Percentiles rank a stretch among this genome's conserved stretches.
Conservation (phyloP, 2,888 invertebrate genomes). For the Chelonus formosanus region DNA sequence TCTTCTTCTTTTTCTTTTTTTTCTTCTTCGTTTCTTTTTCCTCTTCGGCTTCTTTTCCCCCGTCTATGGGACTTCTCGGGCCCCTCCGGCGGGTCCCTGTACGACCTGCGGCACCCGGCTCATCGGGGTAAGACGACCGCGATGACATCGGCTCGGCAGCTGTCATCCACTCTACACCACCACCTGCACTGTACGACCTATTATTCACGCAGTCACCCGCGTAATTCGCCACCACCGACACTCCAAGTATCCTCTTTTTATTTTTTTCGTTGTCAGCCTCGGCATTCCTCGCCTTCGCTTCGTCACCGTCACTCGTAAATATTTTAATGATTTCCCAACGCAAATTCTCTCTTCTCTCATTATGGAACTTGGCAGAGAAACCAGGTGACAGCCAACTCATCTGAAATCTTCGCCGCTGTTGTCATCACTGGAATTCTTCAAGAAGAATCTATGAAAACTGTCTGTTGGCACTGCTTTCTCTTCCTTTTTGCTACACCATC, state of each 20-base stretch:
- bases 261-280: conserved; percentile 2
- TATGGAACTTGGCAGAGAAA: conserved; percentile 10
- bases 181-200: conserved; percentile 21
- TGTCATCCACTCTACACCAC: conserved; percentile 52
- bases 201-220: conserved; percentile 14
- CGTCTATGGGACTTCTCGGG: conserved; percentile 35
- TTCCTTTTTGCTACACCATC: too few relatives aligned
- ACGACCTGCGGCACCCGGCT: conserved; percentile 54
- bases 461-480: too few relatives aligned
- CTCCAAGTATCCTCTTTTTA: neutral
- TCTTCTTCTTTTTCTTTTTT: conserved; percentile 31
- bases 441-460: too few relatives aligned
- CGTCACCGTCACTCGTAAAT: conserved; percentile 33
- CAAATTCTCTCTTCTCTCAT: neutral
- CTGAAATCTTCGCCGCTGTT: neutral
- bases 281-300: conserved; percentile 9
- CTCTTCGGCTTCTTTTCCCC: conserved; percentile 20
- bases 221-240: conserved; percentile 40
- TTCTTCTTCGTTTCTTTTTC: conserved; percentile 31
- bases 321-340: neutral
- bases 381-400: conserved; percentile 6
- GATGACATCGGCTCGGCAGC: conserved; percentile 61
- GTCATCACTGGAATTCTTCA: neutral
- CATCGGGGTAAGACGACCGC: conserved; percentile 55
- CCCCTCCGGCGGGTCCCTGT: conserved; percentile 51